Percentiles rank a stretch among this genome's conserved stretches.
Evolutionary conservation across 2,113 vertebrate species (phyloP).

Genomic region (Siniperca chuatsi): DNA sequence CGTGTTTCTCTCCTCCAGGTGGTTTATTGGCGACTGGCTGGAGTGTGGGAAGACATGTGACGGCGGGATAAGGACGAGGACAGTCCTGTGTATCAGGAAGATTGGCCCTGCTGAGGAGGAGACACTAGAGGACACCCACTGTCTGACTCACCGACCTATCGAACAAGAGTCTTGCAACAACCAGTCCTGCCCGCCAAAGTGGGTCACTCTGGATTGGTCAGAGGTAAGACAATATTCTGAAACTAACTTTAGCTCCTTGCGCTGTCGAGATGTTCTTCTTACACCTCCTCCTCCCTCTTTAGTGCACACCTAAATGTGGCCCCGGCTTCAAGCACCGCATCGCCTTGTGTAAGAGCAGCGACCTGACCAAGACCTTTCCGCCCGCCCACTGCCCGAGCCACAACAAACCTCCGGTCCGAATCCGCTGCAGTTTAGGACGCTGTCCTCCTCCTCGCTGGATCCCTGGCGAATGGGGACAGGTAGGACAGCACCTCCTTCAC

Average conservation of each 20-base stretch:
- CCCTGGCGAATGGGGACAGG: conserved; percentile 98
- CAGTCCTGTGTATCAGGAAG: conserved; percentile 94
- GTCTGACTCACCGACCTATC: conserved; percentile 93
- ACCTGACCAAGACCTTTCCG: conserved; percentile 94
- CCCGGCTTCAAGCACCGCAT: conserved; percentile 97
- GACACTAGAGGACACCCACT: conserved; percentile 91
- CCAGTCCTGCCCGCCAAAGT: conserved; percentile 97
- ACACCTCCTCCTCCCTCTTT: not conserved
- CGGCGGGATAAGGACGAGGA: conserved; percentile 90
- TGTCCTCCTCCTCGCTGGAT: conserved; percentile 98
- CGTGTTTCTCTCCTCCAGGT: conserved; percentile 79
- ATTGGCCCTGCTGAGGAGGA: conserved; percentile 94
- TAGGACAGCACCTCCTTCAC: conserved; percentile 65
- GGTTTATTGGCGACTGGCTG: conserved; percentile 98
- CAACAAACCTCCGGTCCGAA: conserved; percentile 92
- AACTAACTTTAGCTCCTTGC: not conserved
- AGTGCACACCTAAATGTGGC: conserved; percentile 94
- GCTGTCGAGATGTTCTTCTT: not conserved
- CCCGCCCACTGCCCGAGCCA: conserved; percentile 90
- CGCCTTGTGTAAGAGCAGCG: conserved; percentile 95
- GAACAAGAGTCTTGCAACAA: conserved; percentile 96
- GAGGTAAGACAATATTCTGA: conserved; percentile 86
- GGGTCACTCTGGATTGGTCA: conserved; percentile 97
- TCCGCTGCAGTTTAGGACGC: conserved; percentile 93
- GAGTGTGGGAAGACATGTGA: conserved; percentile 97